Evolutionary conservation across 2,113 vertebrate genomes (phyloP), one percentile per base, ranked within the genome.

Genomic region (Buteo buteo): DNA sequence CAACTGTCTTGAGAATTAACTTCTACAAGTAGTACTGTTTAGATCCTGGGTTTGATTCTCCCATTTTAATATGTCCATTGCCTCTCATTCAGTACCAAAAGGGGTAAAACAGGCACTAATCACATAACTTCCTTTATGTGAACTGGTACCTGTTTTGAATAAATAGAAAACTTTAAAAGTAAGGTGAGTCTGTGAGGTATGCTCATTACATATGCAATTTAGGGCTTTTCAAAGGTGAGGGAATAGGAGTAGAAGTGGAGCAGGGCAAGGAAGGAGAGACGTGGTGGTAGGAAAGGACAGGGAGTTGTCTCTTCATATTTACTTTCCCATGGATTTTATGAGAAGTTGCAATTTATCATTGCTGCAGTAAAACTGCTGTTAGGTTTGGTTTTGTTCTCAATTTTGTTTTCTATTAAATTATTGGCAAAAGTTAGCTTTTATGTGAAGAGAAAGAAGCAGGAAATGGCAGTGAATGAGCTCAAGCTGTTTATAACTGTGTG

Each of bases 391-490:
- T 86, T 80, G 29, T n/a, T 58, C 62, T 71, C 22, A n/a, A 3
- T 62, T 57, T 91, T 90, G 26, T 19, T 72, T 85, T 77, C 61
- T 45, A 22, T 74, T 31, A 74, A 84, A 49, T 78, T 78, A 13
- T 18, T 94, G 88, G 79, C 64, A 42, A n/a, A 94, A 82, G 19
- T 69, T 78, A 18, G 8, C 31, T 92, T 69, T 79, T 55, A 28
- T 74, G 44, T 59, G 70, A 69, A 36, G 62, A 49, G 76, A n/a
- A 76, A 72, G 72, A 66, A 94, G 67, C 69, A 92, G 87, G 95
- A 97, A 96, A 67, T 79, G 91, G 57, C 88, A 93, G 44, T 62
- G 82, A 77, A 36, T 22, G 54, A 97, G 45, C 74, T 96, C 65
- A 83, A 55, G 76, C 87, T 95, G 74, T 93, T 85, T 89, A 4